Percentiles rank a stretch among this genome's conserved stretches.
Evolutionary conservation across 2,888 invertebrate species (phyloP).

Genomic region (Caenorhabditis sulstoni): DNA sequence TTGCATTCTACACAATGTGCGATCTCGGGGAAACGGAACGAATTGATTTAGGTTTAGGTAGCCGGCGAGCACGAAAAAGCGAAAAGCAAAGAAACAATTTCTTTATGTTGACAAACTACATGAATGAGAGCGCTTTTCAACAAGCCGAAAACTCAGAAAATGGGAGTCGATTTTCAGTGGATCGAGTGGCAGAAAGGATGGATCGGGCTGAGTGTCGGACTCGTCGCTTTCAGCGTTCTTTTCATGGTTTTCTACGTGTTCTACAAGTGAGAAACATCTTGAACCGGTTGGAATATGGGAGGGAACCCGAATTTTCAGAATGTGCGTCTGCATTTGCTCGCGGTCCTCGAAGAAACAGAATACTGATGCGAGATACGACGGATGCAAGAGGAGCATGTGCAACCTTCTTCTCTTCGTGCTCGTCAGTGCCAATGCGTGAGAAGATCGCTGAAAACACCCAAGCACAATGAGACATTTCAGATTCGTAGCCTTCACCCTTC

Average conservation of each 20-base stretch:
- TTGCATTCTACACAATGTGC: slow-evolving; percentile 56
- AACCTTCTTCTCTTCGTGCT: slow-evolving; percentile 72
- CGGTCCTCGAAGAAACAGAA: slow-evolving; percentile 58
- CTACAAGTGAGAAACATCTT: slow-evolving; percentile 62
- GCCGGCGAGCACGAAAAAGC: slow-evolving; percentile 12
- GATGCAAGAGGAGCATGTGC: slow-evolving; percentile 73
- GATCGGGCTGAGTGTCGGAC: slow-evolving; percentile 66
- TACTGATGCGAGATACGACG: slow-evolving; percentile 74
- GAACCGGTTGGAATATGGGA: no score
- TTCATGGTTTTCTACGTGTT: slow-evolving; percentile 76
- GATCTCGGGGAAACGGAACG: slow-evolving; percentile 15
- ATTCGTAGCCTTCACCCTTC: slow-evolving; percentile 74
- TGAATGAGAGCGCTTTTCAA: slow-evolving; percentile 43
- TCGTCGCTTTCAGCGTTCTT: slow-evolving; percentile 69
- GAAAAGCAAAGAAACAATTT: slow-evolving; percentile 56
- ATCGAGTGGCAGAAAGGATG: slow-evolving; percentile 76
- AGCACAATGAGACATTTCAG: no score
- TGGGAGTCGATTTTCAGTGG: slow-evolving; percentile 72
- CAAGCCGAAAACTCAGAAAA: slow-evolving; percentile 23
- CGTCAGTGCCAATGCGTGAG: slow-evolving; percentile 76
- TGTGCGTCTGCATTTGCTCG: slow-evolving; percentile 73
- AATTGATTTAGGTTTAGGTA: no score
- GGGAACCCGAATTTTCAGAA: slow-evolving; percentile 52
- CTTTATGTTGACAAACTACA: slow-evolving; percentile 21
- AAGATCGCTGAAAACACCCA: no score